Conservation (phyloP, 2,797 vertebrate genomes). For the Myiotriccus ornatus region DNA sequence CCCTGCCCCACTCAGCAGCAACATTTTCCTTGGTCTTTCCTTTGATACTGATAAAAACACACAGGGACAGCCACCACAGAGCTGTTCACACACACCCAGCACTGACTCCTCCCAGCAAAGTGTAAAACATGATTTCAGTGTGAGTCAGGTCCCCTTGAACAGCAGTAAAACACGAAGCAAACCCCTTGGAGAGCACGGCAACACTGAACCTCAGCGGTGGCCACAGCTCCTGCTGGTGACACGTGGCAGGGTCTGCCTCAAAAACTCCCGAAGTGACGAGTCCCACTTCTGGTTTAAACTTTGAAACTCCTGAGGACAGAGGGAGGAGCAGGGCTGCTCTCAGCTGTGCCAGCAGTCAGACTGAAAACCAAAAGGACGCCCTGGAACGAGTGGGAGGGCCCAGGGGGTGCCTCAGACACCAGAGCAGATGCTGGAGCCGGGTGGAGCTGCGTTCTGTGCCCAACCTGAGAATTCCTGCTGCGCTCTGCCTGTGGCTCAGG, state of each 20-base stretch:
- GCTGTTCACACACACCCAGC: neutral
- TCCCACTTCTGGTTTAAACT: neutral
- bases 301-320: neutral
- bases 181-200: neutral
- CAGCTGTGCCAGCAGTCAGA: fast-evolving
- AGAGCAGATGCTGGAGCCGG: neutral
- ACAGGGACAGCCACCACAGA: fast-evolving
- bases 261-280: neutral
- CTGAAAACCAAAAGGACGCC: neutral
- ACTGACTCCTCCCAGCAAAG: neutral
- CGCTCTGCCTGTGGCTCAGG: fast-evolving
- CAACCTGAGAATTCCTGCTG: neutral
- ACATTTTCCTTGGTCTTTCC: neutral
- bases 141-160: neutral
- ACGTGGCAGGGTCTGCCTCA: neutral
- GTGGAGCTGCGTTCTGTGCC: neutral
- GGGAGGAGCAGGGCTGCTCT: neutral
- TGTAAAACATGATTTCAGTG: neutral
- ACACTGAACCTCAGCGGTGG: neutral
- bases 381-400: neutral
- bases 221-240: neutral
- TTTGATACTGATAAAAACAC: neutral
- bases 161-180: neutral
- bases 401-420: neutral
- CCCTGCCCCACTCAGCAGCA: neutral